Evolutionary conservation across 2,888 invertebrate species (phyloP).

Genomic region (Ophion costatus): DNA sequence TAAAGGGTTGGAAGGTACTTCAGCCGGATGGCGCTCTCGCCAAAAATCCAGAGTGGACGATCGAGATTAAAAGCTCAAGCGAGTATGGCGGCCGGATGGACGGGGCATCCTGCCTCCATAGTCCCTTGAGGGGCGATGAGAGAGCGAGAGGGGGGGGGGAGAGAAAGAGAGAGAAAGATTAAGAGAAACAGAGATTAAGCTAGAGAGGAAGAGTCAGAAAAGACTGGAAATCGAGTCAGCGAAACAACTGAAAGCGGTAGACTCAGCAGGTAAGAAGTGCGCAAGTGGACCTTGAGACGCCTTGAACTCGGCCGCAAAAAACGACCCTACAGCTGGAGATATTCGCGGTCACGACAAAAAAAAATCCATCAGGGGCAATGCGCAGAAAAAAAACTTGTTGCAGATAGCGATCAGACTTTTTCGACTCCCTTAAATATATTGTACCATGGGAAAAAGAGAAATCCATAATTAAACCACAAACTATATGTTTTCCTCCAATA

Average conservation of each 20-base stretch:
- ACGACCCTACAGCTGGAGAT: neutral
- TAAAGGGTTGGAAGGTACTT: conserved; percentile 43
- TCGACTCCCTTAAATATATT: too few species aligned
- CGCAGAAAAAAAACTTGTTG: conserved; percentile 28
- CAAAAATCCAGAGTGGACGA: conserved; percentile 59
- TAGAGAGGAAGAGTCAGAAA: conserved; percentile 29
- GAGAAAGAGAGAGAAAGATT: conserved; percentile 42
- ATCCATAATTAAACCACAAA: too few species aligned
- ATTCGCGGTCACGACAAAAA: conserved; percentile 20
- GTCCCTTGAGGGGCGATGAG: too few species aligned
- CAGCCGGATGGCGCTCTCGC: conserved; percentile 21
- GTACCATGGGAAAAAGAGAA: too few species aligned
- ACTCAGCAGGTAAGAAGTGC: conserved; percentile 65
- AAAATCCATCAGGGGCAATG: conserved; percentile 33
- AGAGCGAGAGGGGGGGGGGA: neutral
- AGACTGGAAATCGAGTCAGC: conserved; percentile 51
- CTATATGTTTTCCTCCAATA: too few species aligned
- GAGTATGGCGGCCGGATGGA: conserved; percentile 38
- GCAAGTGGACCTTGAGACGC: conserved; percentile 66
- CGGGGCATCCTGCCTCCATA: neutral
- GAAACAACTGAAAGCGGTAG: conserved; percentile 60
- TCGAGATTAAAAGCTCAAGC: conserved; percentile 65
- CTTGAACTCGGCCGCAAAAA: conserved; percentile 45
- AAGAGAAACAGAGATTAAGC: conserved; percentile 39
- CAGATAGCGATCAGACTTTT: neutral